phyloP scores from a whole-genome alignment of 2,113 vertebrate genomes.

The Tetraodon nigroviridis region DNA sequence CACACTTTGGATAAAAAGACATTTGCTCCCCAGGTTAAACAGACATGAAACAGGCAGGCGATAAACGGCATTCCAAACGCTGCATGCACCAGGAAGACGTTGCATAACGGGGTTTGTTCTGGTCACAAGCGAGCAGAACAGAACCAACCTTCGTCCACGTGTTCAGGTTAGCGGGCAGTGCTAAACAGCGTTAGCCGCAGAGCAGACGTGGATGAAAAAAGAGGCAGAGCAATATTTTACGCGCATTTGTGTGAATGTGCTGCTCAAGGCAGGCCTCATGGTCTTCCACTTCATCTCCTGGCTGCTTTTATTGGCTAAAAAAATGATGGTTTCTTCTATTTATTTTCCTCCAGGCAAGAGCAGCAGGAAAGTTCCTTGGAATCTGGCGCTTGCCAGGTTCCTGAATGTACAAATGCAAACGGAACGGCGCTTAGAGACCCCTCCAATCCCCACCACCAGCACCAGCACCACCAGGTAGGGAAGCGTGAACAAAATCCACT shows the following conservation, averaged over 20 bases:
- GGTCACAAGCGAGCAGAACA: neutral
- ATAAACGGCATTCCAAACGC: constrained; percentile 32
- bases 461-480: too few species aligned
- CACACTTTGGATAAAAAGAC: neutral
- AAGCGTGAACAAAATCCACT: too few species aligned
- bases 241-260: constrained; percentile 8
- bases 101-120: constrained; percentile 16
- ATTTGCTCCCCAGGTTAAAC: constrained; percentile 11
- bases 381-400: too few species aligned
- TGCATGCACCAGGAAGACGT: constrained; percentile 39
- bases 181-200: too few species aligned
- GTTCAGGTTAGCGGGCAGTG: too few species aligned
- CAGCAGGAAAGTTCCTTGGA: too few species aligned
- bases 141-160: constrained; percentile 19
- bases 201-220: neutral
- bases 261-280: neutral
- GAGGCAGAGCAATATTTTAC: neutral
- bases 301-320: neutral
- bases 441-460: too few species aligned
- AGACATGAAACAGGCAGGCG: constrained; percentile 23
- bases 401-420: too few species aligned
- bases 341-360: too few species aligned
- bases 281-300: neutral
- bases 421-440: too few species aligned
- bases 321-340: too few species aligned